Percentiles rank a stretch among this genome's conserved stretches.
phyloP scores from a whole-genome alignment of 2,797 vertebrate species.

The Brachyalestes nurse region DNA sequence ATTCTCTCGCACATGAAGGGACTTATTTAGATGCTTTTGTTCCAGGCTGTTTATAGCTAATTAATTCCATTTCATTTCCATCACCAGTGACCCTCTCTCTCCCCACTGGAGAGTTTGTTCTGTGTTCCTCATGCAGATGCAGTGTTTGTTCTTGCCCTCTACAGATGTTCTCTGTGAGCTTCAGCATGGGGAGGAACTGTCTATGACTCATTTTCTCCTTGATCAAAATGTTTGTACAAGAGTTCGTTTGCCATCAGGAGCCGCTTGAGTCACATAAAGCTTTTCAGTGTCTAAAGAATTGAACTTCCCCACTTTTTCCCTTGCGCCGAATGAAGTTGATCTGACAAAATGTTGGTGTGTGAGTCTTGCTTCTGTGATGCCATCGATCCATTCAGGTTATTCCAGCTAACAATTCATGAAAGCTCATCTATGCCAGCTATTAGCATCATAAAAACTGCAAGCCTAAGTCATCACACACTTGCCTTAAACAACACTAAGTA shows the following conservation, averaged over 20 bases:
- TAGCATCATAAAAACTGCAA: no score
- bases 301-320: no score
- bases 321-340: no score
- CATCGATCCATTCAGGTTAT: no score
- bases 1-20: slow-evolving; percentile 30
- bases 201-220: background rate
- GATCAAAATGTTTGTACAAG: background rate
- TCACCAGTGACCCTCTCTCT: background rate
- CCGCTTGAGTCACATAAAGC: background rate
- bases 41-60: slow-evolving; percentile 32
- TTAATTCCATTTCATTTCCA: slow-evolving; percentile 32
- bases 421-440: no score
- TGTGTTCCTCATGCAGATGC: slow-evolving; percentile 22
- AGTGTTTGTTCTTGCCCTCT: slow-evolving; percentile 35
- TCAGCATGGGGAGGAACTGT: background rate
- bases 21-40: slow-evolving; percentile 32
- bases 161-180: slow-evolving; percentile 1
- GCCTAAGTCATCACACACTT: no score
- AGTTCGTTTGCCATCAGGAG: background rate
- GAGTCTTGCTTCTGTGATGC: background rate
- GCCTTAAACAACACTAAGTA: no score
- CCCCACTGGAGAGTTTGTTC: slow-evolving; percentile 8
- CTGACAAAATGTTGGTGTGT: no score
- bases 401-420: no score
- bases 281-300: no score